A percentile compares a stretch with the other conserved stretches of the same genome.
phyloP scores from a whole-genome alignment of 2,888 invertebrate genomes.

The Lamellibrachia columna region DNA sequence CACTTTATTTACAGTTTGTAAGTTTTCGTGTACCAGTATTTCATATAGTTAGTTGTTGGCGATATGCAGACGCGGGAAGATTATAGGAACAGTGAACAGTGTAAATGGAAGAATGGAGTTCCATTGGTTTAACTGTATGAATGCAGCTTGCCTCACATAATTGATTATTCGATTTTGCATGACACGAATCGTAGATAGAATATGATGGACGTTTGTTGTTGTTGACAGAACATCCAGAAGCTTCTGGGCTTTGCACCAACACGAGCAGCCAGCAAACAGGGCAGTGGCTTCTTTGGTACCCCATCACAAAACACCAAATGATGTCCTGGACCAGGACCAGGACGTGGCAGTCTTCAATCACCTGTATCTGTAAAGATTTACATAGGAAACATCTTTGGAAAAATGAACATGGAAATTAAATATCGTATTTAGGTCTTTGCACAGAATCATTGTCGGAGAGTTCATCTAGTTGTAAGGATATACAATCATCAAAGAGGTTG shows the following conservation, averaged over 20 bases:
- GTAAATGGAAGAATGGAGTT: too few relatives aligned
- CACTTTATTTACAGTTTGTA: too few relatives aligned
- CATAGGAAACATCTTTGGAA: not conserved
- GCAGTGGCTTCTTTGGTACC: constrained; percentile 65
- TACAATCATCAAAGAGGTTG: not conserved
- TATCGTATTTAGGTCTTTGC: not conserved
- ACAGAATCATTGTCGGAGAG: not conserved
- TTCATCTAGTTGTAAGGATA: not conserved
- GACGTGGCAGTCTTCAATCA: not conserved
- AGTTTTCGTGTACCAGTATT: too few relatives aligned
- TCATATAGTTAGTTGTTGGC: too few relatives aligned
- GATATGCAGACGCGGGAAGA: not conserved
- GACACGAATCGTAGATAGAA: not conserved
- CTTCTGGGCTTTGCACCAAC: constrained; percentile 96
- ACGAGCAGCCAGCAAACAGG: constrained; percentile 94
- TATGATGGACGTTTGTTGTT: not conserved
- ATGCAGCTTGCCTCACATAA: not conserved
- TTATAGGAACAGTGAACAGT: not conserved
- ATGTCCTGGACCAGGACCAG: not conserved
- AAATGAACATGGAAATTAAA: not conserved
- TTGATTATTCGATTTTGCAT: not conserved
- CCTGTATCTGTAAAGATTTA: not conserved
- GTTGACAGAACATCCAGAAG: constrained; percentile 92
- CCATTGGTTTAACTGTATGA: too few relatives aligned
- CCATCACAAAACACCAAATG: constrained; percentile 46